Conservation (phyloP, 1,140 invertebrate species). For the Drosophila mojavensis region DNA sequence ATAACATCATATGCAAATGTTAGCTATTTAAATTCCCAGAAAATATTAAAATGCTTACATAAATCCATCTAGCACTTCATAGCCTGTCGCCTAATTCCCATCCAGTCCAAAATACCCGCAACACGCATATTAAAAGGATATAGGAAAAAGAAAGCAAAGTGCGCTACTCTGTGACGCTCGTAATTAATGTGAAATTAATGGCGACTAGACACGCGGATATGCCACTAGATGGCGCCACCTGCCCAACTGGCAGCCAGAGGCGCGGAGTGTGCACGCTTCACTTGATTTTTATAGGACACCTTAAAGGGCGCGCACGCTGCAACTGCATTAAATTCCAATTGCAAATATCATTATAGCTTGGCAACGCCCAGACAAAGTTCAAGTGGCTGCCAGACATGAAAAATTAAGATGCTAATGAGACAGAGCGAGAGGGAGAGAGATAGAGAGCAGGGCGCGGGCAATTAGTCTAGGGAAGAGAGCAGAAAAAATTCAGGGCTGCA, state of each 20-base stretch:
- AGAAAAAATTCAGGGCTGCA: background rate
- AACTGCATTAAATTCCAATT: conserved; percentile 42
- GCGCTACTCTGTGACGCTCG: conserved; percentile 34
- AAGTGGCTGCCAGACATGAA: conserved; percentile 43
- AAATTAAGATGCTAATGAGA: conserved; percentile 52
- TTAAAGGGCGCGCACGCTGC: conserved; percentile 28
- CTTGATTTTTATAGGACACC: conserved; percentile 1
- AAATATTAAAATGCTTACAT: too few species aligned
- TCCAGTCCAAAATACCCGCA: background rate
- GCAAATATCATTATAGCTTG: conserved; percentile 36
- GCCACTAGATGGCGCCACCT: conserved; percentile 45
- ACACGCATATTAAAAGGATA: background rate
- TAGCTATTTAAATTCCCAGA: too few species aligned
- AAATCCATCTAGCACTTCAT: background rate
- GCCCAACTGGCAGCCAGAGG: too few species aligned
- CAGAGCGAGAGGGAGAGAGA: background rate
- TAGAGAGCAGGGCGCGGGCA: background rate
- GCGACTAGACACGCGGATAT: conserved; percentile 44
- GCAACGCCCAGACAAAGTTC: conserved; percentile 45
- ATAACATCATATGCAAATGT: background rate
- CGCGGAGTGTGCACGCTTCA: background rate
- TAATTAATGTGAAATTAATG: conserved; percentile 62
- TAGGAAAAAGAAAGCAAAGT: conserved; percentile 37
- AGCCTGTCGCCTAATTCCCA: background rate
- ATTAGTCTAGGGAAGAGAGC: background rate